Conservation (phyloP, 37 sponge, comb jelly and placozoan genomes). For the Bolinopsis microptera region DNA sequence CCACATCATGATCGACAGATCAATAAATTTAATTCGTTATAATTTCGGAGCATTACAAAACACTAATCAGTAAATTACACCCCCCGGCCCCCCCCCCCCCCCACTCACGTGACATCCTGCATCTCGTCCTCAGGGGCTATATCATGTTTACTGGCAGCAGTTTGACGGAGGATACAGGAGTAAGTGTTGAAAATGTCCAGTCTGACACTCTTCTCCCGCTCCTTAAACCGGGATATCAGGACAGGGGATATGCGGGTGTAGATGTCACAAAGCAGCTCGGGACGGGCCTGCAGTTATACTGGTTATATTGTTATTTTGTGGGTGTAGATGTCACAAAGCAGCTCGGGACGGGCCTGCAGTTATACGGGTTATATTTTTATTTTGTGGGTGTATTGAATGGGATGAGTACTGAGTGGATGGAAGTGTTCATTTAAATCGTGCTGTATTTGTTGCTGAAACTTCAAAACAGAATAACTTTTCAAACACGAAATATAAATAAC, state of each 20-base stretch:
- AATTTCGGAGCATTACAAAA: no score
- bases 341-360: constrained; percentile 84
- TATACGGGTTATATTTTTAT: no score
- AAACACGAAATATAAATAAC: neutral
- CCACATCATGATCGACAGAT: no score
- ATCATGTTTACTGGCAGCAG: constrained; percentile 62
- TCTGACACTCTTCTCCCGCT: constrained; percentile 95
- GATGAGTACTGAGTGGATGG: no score
- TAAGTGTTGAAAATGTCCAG: constrained; percentile 94
- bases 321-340: constrained; percentile 80
- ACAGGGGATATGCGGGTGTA: constrained; percentile 84
- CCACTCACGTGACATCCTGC: constrained; percentile 43
- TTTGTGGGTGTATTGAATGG: constrained; percentile 70
- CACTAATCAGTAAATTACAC: no score
- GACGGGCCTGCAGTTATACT: constrained; percentile 84
- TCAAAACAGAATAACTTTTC: neutral
- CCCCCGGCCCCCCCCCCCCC: no score
- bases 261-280: constrained; percentile 81
- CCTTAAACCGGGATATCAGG: constrained; percentile 91
- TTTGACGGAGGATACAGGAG: constrained; percentile 75
- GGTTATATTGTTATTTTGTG: no score
- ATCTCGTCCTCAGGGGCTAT: constrained; percentile 19
- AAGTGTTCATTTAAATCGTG: no score
- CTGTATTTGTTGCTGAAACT: no score
- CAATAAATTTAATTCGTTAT: no score